Evolutionary conservation across 1,140 invertebrate genomes (phyloP), one percentile per base, ranked within the genome.

Genomic region (Platyura marginata): DNA sequence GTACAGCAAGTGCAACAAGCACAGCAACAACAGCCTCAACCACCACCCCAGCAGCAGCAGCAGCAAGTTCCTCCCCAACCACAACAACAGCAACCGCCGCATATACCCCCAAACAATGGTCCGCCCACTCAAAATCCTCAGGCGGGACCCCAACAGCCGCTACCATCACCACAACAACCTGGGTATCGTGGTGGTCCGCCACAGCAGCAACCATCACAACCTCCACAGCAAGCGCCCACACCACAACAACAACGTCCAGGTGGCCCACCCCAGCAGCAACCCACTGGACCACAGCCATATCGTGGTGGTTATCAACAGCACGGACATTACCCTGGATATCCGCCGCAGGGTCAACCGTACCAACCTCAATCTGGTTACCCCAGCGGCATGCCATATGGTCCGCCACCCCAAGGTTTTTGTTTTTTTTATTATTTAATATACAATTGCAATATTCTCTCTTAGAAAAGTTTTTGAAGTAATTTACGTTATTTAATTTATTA

Each of bases 261-360:
- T n/a, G 43, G 44, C 19, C 36, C 23, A 22, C 43, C 46, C 20
- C 49, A 47, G 0, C 54, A 52, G 5, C 47, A 48, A 9, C 53
- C 50, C 13, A 51, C 62, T 50, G 51, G 66, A 46, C 59, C 63
- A 50, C 25, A 59, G 40, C 48, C 65, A 42, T 56, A 67, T 46
- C 59, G 59, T 20, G 60, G 57, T n/a, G 59, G 55, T 35, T 67
- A 67, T 48, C 64, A 65, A 37, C 64, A 65, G 45, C 58, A 60
- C 40, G 57, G 59, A 6, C 64, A 68, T 46, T 68, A 65, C 49
- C 63, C 65, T 19, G 63, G 59, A 20, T 69, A 68, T 57, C 63
- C 65, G 33, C 63, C 67, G 29, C 55, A 59, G 20, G 57, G 57
- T 42, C 56, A 65, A 41, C 59, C 25, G 25, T 8, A 29, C 25